A percentile compares a stretch with the other conserved stretches of the same genome.
Conservation (phyloP, 2,888 invertebrate genomes). For the Anticlea derivata region DNA sequence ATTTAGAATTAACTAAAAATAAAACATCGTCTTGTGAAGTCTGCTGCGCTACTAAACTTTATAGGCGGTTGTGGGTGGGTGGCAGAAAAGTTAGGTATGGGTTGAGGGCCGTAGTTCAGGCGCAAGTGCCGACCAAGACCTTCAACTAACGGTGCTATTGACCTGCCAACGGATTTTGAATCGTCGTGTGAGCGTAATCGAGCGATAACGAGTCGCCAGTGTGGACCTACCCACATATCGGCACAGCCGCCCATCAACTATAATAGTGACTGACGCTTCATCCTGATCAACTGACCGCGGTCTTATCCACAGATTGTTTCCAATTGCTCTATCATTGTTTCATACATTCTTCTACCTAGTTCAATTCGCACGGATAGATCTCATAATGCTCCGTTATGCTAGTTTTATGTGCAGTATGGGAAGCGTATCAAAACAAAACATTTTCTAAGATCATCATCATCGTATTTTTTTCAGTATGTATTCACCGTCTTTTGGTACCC, state of each 20-base stretch:
- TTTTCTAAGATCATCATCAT: too few relatives aligned
- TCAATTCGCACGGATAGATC: not conserved
- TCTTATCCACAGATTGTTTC: constrained; percentile 47
- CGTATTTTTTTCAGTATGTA: too few relatives aligned
- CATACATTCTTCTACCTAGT: constrained; percentile 2
- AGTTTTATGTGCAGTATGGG: too few relatives aligned
- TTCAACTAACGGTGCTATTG: constrained; percentile 67
- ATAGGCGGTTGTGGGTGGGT: constrained; percentile 38
- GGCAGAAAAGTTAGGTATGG: constrained; percentile 39
- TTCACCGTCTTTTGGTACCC: too few relatives aligned
- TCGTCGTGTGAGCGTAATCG: constrained; percentile 43
- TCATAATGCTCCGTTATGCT: not conserved
- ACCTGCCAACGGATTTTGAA: constrained; percentile 46
- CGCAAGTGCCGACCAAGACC: constrained; percentile 56
- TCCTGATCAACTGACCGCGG: constrained; percentile 25
- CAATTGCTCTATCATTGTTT: constrained; percentile 45
- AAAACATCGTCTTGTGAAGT: not conserved
- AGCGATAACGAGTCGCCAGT: constrained; percentile 39
- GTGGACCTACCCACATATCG: constrained; percentile 31
- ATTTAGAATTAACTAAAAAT: not conserved
- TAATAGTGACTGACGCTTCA: constrained; percentile 28
- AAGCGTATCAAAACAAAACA: too few relatives aligned
- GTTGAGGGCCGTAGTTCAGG: constrained; percentile 36
- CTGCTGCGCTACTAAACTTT: constrained; percentile 1
- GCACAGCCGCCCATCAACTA: constrained; percentile 19